Evolutionary conservation across 1,140 invertebrate genomes (phyloP), one percentile per base, ranked within the genome.

Genomic region (Drosophila nigrodunni): DNA sequence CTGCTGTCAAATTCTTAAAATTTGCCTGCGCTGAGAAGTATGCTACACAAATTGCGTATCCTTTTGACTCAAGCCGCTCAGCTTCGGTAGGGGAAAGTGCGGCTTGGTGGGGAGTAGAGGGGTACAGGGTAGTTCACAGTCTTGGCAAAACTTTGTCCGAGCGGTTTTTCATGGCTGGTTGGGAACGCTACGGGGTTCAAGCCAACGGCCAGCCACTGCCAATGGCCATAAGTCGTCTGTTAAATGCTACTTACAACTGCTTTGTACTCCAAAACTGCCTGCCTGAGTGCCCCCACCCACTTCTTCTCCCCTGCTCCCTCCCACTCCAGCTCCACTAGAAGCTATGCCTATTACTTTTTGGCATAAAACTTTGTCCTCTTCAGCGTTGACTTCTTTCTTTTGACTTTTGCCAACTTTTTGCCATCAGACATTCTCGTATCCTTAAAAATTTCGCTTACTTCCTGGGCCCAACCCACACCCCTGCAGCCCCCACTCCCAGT

Each of bases 301-400:
- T 15, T 18, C 35, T 37, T 34, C 37, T 9, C 37, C n/a, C 37
- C 37, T 37, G 18, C n/a, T 8, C 34, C 15, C 30, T 54, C 2
- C 3, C 2, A 7, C 35, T 11, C 3, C 0, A 2, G 5, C 13
- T 18, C 35, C 11, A 18, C n/a, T 54, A 0, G 15, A 2, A 39
- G 9, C 54, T 57, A 79, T 88, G 83, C 83, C 82, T 87, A 87
- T 88, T 88, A 88, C 83, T 82, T 88, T 82, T 86, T 82, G 82
- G 77, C 82, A 87, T 87, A 88, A 87, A 87, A 87, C 83, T 87
- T 87, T 87, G 82, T 87, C 82, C 83, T 86, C 79, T 79, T 77
- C 80, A 72, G 65, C 68, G 78, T 88, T 86, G 82, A 88, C 82
- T 88, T 87, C 76, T 73, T 83, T 74, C 72, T 59, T 75, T 50